Evolutionary conservation across 1,140 invertebrate genomes (phyloP), one percentile per base, ranked within the genome.

Genomic region (Limonius californicus): DNA sequence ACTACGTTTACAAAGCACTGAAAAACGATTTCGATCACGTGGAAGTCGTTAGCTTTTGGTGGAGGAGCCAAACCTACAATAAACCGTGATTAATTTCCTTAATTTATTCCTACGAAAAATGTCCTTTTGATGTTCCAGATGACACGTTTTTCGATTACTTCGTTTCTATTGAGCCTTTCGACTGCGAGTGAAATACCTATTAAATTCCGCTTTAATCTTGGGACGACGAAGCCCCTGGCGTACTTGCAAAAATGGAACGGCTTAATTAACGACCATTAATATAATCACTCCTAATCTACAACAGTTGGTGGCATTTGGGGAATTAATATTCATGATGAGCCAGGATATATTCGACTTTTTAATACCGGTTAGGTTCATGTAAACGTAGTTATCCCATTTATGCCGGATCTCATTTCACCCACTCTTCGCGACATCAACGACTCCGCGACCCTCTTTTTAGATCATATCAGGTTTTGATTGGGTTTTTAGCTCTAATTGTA

Each of bases 401-500:
- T 50, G 45, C 20, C 45, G 14, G 45, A 19, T 50, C 45, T 50
- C 45, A 50, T 50, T 50, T 50, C 45, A 50, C 16, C 45, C 45
- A 19, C 45, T 50, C 45, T 50, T 50, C 9, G 45, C 45, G 45
- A 50, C 45, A 39, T 39, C 35, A 21, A 50, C 45, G 45, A 21
- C 16, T 50, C 16, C 45, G 16, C 45, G 45, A 50, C 45, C 45
- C 45, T 50, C 45, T 50, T 50, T 39, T 50, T 21, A 50, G 45
- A 50, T 50, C 45, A 50, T 50, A 50, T 50, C 45, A 50, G 45
- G 14, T 12, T 50, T 50, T 50, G 45, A 50, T 50, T 50, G 45
- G 45, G 45, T 50, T 50, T 50, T 50, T 50, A 50, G 19, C 45
- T 50, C 45, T 50, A 50, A 50, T 50, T 50, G 45, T 50, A 50